Evolutionary conservation across 2,888 invertebrate genomes (phyloP).

Genomic region (Incurvaria masculella): DNA sequence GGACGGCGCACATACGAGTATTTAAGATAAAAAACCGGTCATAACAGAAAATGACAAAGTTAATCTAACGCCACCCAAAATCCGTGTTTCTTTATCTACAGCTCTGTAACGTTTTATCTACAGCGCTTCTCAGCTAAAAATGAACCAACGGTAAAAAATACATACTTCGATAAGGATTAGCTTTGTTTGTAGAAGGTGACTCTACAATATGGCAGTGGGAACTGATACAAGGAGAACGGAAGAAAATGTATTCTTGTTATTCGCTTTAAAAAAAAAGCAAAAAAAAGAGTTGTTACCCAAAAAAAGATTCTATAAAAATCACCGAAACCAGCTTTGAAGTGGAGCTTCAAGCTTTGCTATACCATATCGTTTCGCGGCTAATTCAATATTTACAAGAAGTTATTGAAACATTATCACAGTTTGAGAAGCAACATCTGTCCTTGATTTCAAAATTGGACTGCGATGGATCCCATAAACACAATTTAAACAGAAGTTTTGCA

Average conservation of each 20-base stretch:
- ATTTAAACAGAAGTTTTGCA: conserved; percentile 21
- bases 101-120: conserved; percentile 6
- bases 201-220: conserved; percentile 10
- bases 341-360: conserved; percentile 10
- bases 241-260: conserved; percentile 13
- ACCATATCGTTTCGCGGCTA: conserved; percentile 14
- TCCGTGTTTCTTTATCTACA: no score
- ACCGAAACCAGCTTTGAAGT: conserved; percentile 12
- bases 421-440: conserved; percentile 11
- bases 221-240: conserved; percentile 5
- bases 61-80: no score
- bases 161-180: conserved; percentile 6
- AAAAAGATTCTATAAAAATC: conserved; percentile 3
- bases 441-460: conserved; percentile 21
- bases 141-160: neutral
- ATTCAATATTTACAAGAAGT: conserved; percentile 10
- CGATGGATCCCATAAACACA: conserved; percentile 20
- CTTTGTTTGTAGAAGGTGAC: conserved; percentile 13
- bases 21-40: no score
- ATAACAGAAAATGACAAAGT: no score
- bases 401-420: conserved; percentile 6
- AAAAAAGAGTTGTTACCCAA: conserved; percentile 10
- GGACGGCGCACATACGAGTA: no score
- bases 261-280: conserved; percentile 12
- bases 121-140: conserved; percentile 3